A percentile compares a stretch with the other conserved stretches of the same genome.
Evolutionary conservation across 2,797 vertebrate genomes (phyloP).

Genomic region (Diplodus sargus): DNA sequence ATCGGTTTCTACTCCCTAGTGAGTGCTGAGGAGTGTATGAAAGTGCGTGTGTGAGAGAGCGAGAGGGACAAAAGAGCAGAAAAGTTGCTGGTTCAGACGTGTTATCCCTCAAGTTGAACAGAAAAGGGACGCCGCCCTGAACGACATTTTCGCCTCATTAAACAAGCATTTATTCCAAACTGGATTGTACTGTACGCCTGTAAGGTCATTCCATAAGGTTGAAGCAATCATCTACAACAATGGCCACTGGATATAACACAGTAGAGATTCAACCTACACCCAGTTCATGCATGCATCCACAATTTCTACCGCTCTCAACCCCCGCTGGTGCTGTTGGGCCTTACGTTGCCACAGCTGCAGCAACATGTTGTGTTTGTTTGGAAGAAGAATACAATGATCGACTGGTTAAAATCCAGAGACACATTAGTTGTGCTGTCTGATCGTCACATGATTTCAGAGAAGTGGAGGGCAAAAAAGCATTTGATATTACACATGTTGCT

Average conservation of each 20-base stretch:
- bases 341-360: constrained; percentile 1
- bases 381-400: neutral
- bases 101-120: constrained; percentile 10
- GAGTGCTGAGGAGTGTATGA: neutral
- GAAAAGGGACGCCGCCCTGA: constrained; percentile 23
- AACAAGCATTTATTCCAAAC: constrained; percentile 14
- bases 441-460: constrained; percentile 3
- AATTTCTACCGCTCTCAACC: neutral
- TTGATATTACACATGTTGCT: neutral
- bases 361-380: neutral
- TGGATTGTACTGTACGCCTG: neutral
- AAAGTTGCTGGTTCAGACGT: constrained; percentile 31
- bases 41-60: neutral
- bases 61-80: neutral
- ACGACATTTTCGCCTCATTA: constrained; percentile 16
- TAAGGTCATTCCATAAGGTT: neutral
- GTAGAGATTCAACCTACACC: neutral
- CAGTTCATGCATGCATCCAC: neutral
- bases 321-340: neutral
- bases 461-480: neutral
- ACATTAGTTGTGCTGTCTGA: neutral
- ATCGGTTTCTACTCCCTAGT: neutral
- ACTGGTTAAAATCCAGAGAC: neutral
- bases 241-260: neutral
- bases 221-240: constrained; percentile 14